Evolutionary conservation across 1,140 invertebrate genomes (phyloP).

Genomic region (Achatina immaculata): DNA sequence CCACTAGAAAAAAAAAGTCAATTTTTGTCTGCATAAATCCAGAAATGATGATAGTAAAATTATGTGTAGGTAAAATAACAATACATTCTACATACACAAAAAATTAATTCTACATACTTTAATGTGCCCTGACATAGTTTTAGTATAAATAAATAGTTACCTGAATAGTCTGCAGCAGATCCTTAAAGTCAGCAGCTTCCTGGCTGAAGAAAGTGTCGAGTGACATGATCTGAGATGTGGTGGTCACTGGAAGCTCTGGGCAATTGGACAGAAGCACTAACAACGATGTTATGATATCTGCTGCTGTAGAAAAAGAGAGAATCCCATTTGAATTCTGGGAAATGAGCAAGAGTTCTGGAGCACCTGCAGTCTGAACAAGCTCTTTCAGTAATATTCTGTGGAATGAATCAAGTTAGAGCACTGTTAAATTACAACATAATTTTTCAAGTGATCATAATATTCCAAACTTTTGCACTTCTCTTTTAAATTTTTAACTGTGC

Average conservation of each 20-base stretch:
- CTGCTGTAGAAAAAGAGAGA: conserved; percentile 35
- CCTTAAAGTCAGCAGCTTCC: conserved; percentile 57
- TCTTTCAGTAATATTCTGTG: conserved; percentile 58
- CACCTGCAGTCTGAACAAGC: conserved; percentile 62
- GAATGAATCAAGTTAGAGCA: no score
- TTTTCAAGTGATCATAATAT: no score
- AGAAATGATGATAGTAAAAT: no score
- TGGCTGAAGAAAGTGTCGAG: conserved; percentile 61
- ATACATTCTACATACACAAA: no score
- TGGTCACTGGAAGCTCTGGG: conserved; percentile 54
- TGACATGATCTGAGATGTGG: conserved; percentile 58
- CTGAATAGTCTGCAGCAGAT: conserved; percentile 42
- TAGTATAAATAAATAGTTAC: neutral
- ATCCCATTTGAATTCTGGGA: conserved; percentile 32
- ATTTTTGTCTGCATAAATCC: no score
- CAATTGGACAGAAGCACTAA: conserved; percentile 48
- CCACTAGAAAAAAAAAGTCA: no score
- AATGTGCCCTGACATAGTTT: no score
- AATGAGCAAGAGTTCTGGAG: conserved; percentile 59
- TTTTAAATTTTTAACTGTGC: no score
- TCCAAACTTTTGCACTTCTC: no score
- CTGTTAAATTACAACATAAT: no score
- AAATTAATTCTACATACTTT: no score
- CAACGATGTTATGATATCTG: conserved; percentile 48
- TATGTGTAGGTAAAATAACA: no score